Evolutionary conservation across 2,797 vertebrate species (phyloP).

Genomic region (Darevskia mixta): DNA sequence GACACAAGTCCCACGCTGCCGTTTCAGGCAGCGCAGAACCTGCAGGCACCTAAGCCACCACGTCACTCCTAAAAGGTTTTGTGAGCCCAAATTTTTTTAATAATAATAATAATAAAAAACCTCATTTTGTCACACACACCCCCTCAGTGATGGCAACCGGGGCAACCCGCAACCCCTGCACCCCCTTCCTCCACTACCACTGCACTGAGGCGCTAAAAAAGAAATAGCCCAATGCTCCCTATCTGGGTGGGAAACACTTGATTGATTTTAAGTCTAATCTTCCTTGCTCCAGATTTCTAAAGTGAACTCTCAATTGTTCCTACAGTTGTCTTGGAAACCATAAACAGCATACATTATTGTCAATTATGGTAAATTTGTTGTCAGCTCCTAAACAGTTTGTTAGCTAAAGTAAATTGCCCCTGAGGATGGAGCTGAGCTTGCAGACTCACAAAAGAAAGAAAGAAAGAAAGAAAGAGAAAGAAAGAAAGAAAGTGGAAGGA

Average conservation of each 20-base stretch:
- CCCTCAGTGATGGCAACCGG: too few relatives aligned
- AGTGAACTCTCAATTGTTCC: neutral
- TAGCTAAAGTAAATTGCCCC: neutral
- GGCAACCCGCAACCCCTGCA: fast-evolving
- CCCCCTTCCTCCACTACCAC: fast-evolving
- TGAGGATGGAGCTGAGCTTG: neutral
- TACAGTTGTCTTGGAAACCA: constrained; percentile 7
- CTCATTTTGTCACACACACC: too few relatives aligned
- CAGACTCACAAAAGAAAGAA: too few relatives aligned
- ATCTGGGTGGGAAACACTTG: neutral
- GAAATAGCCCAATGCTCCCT: neutral
- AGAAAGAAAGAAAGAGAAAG: too few relatives aligned
- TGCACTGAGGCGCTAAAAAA: too few relatives aligned
- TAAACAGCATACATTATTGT: neutral
- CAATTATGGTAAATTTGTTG: neutral
- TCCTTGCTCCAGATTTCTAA: neutral
- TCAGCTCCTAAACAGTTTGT: neutral
- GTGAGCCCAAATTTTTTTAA: too few relatives aligned
- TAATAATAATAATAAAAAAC: too few relatives aligned
- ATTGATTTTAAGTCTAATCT: neutral
- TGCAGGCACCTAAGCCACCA: too few relatives aligned
- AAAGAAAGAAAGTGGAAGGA: too few relatives aligned
- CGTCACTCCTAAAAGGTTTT: too few relatives aligned
- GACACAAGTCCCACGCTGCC: too few relatives aligned
- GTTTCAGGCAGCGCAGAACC: fast-evolving